These are phyloP conservation scores for Notolepis coatsorum DNA, from an alignment of 2,797 vertebrate genomes.

Conservation along the genomic window DNA sequence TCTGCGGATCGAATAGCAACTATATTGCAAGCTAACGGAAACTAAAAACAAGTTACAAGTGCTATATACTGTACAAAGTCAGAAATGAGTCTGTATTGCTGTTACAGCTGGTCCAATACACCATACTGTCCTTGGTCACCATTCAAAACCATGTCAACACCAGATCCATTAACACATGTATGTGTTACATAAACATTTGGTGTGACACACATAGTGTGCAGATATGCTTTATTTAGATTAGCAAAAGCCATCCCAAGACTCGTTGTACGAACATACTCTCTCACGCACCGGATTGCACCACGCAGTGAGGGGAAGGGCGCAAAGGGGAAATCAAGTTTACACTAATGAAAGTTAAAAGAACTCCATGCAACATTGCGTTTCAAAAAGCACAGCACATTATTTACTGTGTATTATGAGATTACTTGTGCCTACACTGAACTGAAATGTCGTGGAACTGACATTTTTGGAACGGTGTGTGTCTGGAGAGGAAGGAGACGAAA, in stretches of 20 bases:
- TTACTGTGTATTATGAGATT: too few relatives aligned
- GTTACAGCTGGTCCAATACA: conserved; percentile 1
- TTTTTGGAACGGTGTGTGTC: too few relatives aligned
- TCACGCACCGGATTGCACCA: too few relatives aligned
- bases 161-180: conserved; percentile 51
- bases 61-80: conserved; percentile 15
- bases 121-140: conserved; percentile 52
- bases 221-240: neutral
- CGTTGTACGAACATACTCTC: neutral
- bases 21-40: neutral
- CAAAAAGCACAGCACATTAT: too few relatives aligned
- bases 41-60: neutral
- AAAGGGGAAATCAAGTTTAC: too few relatives aligned
- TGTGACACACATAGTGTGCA: conserved; percentile 9
- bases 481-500: too few relatives aligned
- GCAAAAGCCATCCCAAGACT: too few relatives aligned
- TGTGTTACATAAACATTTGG: conserved; percentile 49
- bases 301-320: too few relatives aligned
- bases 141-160: conserved; percentile 50
- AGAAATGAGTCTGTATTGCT: conserved; percentile 32
- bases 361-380: too few relatives aligned
- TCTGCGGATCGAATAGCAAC: neutral
- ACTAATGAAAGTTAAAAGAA: too few relatives aligned
- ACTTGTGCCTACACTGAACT: too few relatives aligned
- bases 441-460: too few relatives aligned